Evolutionary conservation across 2,113 vertebrate species (phyloP).

Genomic region (Morone saxatilis): DNA sequence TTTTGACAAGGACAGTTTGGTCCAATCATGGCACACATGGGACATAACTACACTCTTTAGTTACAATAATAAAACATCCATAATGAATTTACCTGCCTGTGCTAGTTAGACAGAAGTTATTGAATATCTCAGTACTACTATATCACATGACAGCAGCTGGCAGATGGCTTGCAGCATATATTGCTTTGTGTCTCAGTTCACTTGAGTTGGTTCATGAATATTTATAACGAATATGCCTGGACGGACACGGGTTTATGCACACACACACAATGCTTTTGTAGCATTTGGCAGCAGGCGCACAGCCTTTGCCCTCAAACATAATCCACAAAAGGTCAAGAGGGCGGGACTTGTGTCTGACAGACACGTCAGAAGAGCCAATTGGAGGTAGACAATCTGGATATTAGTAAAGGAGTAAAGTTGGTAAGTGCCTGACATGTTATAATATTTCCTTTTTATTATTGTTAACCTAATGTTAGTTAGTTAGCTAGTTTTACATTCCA

Average conservation of each 20-base stretch:
- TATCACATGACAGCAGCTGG: constrained; percentile 61
- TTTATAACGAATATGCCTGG: constrained; percentile 48
- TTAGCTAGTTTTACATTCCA: not conserved
- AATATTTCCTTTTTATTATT: not conserved
- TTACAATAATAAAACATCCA: not conserved
- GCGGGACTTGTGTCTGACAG: constrained; percentile 13
- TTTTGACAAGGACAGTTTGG: constrained; percentile 34
- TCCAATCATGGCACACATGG: constrained; percentile 21
- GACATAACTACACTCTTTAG: not conserved
- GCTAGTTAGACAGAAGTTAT: constrained; percentile 32
- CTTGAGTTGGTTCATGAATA: constrained; percentile 74
- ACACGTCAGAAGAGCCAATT: constrained; percentile 9
- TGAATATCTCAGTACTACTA: constrained; percentile 33
- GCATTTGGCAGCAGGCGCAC: constrained; percentile 37
- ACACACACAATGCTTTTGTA: constrained; percentile 16
- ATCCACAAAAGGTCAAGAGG: constrained; percentile 35
- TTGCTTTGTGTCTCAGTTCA: constrained; percentile 67
- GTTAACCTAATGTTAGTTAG: no score
- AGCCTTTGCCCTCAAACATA: constrained; percentile 48
- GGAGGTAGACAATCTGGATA: not conserved
- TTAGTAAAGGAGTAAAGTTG: not conserved
- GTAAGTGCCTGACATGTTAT: not conserved
- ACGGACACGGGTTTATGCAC: not conserved
- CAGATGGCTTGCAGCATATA: constrained; percentile 68
- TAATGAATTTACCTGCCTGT: not conserved